Evolutionary conservation across 2,888 invertebrate genomes (phyloP).

Genomic region (Apomyelois bistriatella): DNA sequence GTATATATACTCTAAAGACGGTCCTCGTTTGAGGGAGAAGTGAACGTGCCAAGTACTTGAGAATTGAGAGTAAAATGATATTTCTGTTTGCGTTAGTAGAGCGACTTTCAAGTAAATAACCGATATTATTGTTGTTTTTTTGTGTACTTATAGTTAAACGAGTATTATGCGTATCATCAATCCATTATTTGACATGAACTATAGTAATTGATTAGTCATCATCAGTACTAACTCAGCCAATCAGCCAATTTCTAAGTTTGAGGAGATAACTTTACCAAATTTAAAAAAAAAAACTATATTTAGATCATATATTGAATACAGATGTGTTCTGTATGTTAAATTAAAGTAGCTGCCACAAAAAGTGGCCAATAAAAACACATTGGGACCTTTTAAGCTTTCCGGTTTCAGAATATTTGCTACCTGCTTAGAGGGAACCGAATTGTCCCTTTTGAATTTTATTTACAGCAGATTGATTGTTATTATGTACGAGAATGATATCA

Average conservation of each 20-base stretch:
- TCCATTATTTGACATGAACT: no score
- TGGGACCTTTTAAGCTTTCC: constrained; percentile 57
- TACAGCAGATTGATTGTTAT: neutral
- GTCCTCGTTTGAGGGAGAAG: constrained; percentile 29
- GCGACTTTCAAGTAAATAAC: neutral
- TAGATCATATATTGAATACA: constrained; percentile 22
- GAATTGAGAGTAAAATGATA: constrained; percentile 10
- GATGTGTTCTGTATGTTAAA: constrained; percentile 33
- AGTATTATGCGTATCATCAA: no score
- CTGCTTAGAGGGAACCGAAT: constrained; percentile 45
- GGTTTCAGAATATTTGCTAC: constrained; percentile 59
- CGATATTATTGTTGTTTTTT: no score
- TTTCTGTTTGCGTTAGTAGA: neutral
- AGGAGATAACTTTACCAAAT: no score
- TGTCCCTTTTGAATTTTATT: neutral
- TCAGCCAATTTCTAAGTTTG: no score
- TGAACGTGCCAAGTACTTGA: constrained; percentile 19
- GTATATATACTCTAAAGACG: constrained; percentile 32
- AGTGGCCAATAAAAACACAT: constrained; percentile 45
- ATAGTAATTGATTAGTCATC: no score
- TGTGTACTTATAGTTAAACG: no score
- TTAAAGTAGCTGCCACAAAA: constrained; percentile 39
- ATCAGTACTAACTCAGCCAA: no score
- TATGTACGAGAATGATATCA: neutral
- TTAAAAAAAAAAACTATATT: neutral